Conservation (phyloP, 2,888 invertebrate species). For the Caenorhabditis sinica region DNA sequence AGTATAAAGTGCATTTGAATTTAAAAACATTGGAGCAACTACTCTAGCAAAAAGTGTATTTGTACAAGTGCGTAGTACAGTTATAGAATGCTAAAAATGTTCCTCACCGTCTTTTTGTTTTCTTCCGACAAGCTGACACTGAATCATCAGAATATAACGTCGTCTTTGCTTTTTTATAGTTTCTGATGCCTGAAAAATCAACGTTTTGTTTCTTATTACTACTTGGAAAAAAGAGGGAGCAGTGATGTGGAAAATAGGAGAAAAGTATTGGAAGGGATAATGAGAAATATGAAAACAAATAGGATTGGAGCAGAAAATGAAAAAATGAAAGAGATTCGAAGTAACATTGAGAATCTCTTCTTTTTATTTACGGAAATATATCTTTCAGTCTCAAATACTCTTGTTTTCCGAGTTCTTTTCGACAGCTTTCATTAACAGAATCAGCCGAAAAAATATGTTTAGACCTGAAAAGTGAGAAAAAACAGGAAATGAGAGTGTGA, state of each 20-base stretch:
- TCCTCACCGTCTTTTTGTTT: slow-evolving; percentile 42
- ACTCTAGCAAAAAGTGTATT: neutral
- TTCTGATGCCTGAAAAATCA: slow-evolving; percentile 31
- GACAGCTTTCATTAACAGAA: slow-evolving; percentile 25
- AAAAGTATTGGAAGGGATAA: neutral
- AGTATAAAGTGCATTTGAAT: too few species aligned
- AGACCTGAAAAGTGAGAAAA: slow-evolving; percentile 18
- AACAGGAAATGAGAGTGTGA: slow-evolving; percentile 15
- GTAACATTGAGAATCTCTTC: slow-evolving; percentile 6
- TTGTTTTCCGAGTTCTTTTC: slow-evolving; percentile 10
- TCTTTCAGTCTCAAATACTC: slow-evolving; percentile 3
- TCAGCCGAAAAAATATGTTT: slow-evolving; percentile 4
- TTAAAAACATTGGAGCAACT: too few species aligned
- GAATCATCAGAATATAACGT: slow-evolving; percentile 52
- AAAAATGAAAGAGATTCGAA: neutral
- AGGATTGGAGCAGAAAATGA: slow-evolving; percentile 2
- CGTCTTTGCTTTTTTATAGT: slow-evolving; percentile 8
- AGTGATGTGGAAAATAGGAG: slow-evolving; percentile 25
- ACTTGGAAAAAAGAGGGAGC: neutral
- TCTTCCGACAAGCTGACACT: slow-evolving; percentile 27
- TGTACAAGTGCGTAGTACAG: neutral
- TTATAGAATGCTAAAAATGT: slow-evolving; percentile 1
- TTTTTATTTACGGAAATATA: slow-evolving; percentile 10
- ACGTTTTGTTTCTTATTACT: slow-evolving; percentile 27
- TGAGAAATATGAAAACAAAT: slow-evolving; percentile 15